Percentiles rank a stretch among this genome's conserved stretches.
Evolutionary conservation across 2,797 vertebrate species (phyloP).

Genomic region (Kryptolebias ocellatus): DNA sequence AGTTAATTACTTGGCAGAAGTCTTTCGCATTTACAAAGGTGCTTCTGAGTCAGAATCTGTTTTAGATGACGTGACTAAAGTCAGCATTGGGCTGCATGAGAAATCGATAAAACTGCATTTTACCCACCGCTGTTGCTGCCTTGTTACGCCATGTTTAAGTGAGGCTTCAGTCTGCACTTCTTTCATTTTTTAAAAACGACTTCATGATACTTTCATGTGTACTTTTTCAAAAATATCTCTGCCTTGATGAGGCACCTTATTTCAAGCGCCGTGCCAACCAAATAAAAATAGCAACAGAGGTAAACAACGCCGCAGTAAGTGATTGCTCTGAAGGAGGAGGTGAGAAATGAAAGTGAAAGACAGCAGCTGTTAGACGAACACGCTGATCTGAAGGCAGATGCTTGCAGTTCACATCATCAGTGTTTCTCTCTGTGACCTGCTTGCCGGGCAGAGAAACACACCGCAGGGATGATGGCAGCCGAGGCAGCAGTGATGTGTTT

Average conservation of each 20-base stretch:
- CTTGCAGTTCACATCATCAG: conserved; percentile 30
- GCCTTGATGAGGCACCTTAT: background rate
- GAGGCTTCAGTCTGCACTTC: conserved; percentile 2
- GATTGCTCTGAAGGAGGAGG: conserved; percentile 1
- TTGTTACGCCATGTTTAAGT: conserved; percentile 1
- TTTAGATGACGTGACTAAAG: conserved; percentile 24
- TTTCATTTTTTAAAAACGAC: background rate
- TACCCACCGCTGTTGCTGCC: conserved; percentile 3
- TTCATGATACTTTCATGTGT: background rate
- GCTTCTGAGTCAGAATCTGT: conserved; percentile 7
- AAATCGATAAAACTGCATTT: conserved; percentile 24
- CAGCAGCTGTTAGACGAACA: conserved; percentile 38
- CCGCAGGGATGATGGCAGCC: conserved; percentile 27
- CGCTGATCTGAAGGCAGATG: conserved; percentile 47
- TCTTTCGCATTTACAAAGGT: conserved; percentile 11
- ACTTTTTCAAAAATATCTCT: background rate
- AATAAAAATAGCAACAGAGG: conserved; percentile 17
- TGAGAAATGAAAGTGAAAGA: conserved; percentile 20
- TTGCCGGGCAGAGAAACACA: conserved; percentile 40
- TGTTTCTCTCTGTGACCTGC: conserved; percentile 39
- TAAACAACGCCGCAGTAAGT: conserved; percentile 1
- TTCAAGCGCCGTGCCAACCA: background rate
- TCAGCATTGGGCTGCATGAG: conserved; percentile 25
- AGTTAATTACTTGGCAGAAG: conserved; percentile 31
- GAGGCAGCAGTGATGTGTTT: conserved; percentile 29